Conservation (phyloP, 2,888 invertebrate genomes). For the Scaptodrosophila latifasciaeformis region DNA sequence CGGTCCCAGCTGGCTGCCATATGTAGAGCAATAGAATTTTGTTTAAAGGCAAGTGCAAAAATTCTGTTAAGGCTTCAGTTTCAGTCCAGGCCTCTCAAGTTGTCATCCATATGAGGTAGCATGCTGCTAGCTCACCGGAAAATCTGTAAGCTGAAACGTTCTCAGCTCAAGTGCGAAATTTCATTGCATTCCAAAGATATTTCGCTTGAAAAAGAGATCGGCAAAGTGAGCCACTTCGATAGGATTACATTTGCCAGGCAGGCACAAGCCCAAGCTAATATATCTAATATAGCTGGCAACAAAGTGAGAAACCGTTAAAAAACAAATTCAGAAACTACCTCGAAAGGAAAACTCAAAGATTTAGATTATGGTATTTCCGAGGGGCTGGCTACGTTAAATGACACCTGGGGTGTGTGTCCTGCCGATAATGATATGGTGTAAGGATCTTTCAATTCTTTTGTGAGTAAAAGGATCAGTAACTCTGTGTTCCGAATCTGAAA, state of each 20-base stretch:
- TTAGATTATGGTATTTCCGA: conserved; percentile 54
- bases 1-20: background rate
- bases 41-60: too few relatives aligned
- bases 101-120: conserved; percentile 49
- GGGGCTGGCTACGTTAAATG: conserved; percentile 56
- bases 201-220: conserved; percentile 63
- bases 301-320: background rate
- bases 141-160: conserved; percentile 57
- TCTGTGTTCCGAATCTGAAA: too few relatives aligned
- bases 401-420: conserved; percentile 18
- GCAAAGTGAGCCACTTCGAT: conserved; percentile 58
- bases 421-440: conserved; percentile 51
- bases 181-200: conserved; percentile 59
- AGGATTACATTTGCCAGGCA: conserved; percentile 74
- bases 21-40: background rate
- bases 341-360: conserved; percentile 56
- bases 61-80: too few relatives aligned
- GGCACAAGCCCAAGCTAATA: conserved; percentile 75
- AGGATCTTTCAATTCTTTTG: conserved; percentile 59
- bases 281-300: conserved; percentile 20
- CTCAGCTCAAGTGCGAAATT: conserved; percentile 62
- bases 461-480: too few relatives aligned
- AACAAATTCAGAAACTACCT: conserved; percentile 50
- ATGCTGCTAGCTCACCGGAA: conserved; percentile 49
- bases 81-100: too few relatives aligned